Evolutionary conservation across 2,797 vertebrate species (phyloP).

Genomic region (Notolepis coatsorum): DNA sequence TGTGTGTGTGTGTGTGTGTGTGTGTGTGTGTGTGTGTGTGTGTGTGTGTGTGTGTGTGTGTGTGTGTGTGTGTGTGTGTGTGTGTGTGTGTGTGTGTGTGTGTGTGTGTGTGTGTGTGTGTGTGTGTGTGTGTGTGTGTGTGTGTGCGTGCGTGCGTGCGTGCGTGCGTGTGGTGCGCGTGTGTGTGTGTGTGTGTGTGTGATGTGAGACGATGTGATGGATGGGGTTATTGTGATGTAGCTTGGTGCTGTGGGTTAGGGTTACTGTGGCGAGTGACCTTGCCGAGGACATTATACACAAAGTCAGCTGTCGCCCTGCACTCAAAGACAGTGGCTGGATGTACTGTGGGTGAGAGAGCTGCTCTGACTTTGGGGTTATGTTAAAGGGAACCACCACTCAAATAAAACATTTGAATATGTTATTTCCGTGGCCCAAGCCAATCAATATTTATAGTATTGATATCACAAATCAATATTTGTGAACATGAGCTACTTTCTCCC

Average conservation of each 20-base stretch:
- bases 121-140: not conserved
- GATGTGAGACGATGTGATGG: slow-evolving; percentile 58
- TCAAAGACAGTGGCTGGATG: slow-evolving; percentile 11
- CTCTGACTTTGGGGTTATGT: slow-evolving; percentile 21
- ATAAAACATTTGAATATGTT: too few relatives aligned
- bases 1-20: slow-evolving; percentile 8
- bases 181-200: slow-evolving; percentile 13
- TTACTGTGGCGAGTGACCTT: slow-evolving; percentile 39
- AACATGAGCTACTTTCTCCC: too few relatives aligned
- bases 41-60: not conserved
- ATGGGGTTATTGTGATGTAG: slow-evolving; percentile 45
- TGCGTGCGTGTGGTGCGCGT: too few relatives aligned
- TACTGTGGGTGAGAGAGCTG: slow-evolving; percentile 1
- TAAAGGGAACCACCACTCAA: too few relatives aligned
- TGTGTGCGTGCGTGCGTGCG: too few relatives aligned
- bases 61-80: slow-evolving; percentile 13
- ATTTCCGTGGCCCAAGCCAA: too few relatives aligned
- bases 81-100: slow-evolving; percentile 4
- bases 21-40: not conserved
- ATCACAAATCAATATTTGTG: too few relatives aligned
- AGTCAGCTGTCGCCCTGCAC: slow-evolving; percentile 25
- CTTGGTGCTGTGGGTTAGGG: too few relatives aligned
- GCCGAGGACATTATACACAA: slow-evolving; percentile 9
- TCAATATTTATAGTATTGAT: too few relatives aligned
- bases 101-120: not conserved